These are phyloP conservation scores for Monarcha castaneiventris DNA, from an alignment of 2,113 vertebrate species.

Conservation along the genomic window DNA sequence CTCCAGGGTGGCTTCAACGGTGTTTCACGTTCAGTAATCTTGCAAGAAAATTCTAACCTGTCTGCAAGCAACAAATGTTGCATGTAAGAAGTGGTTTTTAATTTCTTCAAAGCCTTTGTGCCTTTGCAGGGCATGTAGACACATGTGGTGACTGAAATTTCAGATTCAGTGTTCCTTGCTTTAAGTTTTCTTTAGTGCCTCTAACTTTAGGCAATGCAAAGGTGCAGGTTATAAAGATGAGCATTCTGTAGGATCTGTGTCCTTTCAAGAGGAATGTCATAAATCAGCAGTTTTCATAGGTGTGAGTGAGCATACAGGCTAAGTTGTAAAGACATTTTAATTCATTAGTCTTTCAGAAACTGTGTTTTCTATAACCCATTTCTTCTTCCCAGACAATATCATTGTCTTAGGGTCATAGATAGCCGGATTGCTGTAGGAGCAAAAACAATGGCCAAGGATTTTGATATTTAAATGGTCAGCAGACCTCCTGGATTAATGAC, in stretches of 20 bases:
- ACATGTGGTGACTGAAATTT: background rate
- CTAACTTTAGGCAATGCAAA: background rate
- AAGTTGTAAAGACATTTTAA: background rate
- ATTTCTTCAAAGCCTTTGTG: background rate
- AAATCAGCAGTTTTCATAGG: background rate
- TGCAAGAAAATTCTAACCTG: slow-evolving; percentile 79
- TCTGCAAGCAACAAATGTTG: slow-evolving; percentile 84
- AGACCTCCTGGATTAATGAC: background rate
- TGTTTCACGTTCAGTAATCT: slow-evolving; percentile 74
- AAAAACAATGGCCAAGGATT: background rate
- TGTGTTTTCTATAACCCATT: background rate
- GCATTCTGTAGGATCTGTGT: background rate
- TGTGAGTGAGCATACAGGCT: background rate
- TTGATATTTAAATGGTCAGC: background rate
- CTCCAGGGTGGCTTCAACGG: slow-evolving; percentile 90
- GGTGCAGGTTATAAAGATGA: background rate
- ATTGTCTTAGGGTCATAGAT: background rate
- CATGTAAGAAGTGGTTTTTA: slow-evolving; percentile 79
- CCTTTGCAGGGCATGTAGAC: background rate
- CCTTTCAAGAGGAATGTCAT: background rate
- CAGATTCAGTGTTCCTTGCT: background rate
- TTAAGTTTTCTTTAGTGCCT: background rate
- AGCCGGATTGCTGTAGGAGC: background rate
- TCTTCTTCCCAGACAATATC: background rate
- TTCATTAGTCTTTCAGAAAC: background rate